These are phyloP conservation scores for Pangasius djambal DNA, from an alignment of 2,797 vertebrate genomes.

Conservation along the genomic window DNA sequence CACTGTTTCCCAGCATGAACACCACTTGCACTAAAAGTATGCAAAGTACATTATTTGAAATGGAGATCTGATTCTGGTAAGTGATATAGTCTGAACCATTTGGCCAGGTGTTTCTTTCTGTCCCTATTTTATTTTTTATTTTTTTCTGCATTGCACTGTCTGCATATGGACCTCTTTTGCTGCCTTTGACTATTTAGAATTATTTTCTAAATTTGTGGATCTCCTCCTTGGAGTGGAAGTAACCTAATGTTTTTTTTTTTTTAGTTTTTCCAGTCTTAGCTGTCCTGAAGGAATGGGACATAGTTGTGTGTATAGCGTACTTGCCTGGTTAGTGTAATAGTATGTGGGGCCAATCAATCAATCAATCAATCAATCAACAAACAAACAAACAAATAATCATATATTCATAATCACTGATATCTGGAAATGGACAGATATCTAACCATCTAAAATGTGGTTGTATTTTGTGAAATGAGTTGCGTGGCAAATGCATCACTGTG, in stretches of 20 bases:
- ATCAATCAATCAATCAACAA: too few relatives aligned
- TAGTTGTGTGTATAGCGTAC: background rate
- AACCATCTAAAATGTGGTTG: slow-evolving; percentile 1
- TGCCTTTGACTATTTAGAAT: background rate
- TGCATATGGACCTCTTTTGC: background rate
- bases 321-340: background rate
- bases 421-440: background rate
- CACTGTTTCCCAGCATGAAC: background rate
- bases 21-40: background rate
- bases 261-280: background rate
- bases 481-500: background rate
- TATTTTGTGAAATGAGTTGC: slow-evolving; percentile 8
- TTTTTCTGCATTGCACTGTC: background rate
- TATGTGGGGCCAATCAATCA: too few relatives aligned
- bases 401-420: too few relatives aligned
- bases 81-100: background rate
- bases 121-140: background rate
- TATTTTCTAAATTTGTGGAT: background rate
- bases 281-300: background rate
- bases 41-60: background rate
- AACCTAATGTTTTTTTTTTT: background rate
- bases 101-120: background rate
- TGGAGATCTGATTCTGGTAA: background rate
- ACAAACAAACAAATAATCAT: too few relatives aligned
- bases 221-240: background rate